Evolutionary conservation across 2,113 vertebrate species (phyloP), one percentile per base, ranked within the genome.

Genomic region (Hipposideros armiger): DNA sequence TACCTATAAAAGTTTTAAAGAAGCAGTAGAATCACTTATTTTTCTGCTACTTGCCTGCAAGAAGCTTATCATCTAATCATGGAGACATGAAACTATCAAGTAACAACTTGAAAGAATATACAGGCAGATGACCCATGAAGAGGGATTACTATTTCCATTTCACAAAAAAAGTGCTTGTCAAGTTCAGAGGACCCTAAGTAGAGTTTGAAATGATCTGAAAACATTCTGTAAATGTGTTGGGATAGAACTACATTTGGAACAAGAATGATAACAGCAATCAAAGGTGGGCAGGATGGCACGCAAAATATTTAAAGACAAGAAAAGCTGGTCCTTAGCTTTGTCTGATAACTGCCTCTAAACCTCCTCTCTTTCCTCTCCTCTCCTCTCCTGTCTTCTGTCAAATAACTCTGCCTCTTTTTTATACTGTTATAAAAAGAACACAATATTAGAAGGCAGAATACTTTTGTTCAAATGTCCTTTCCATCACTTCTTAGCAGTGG

Each of bases 381-480:
- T 66, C 19, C 19, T 85, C 22, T 95, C 16, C 17, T 64, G 17
- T 6, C 32, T 85, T 91, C 42, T 52, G 8, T 50, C 52, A 87
- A 52, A 58, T 80, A 42, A 40, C 2, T 10, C 10, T 56, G 32
- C 10, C 58, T 81, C 13, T 22, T 96, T 88, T 83, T 42, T 50
- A 83, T 81, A 54, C 14, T 67, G 28, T 56, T 78, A 45, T 30
- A 16, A 90, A 92, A 82, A 76, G 86, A 89, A 36, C n/a, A 40
- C 16, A 26, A 5, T 30, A 3, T 73, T 92, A 78, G 4, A 87
- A 95, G 72, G 50, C 72, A 70, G 58, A 87, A 52, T 77, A 26
- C 22, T 77, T 97, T 85, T 73, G 8, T 45, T 72, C 62, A 88
- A 73, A 83, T 89, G 32, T 30, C 20, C 62, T 92, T 66, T 77